These are phyloP conservation scores for Passer montanus DNA, from an alignment of 2,113 vertebrate species.

Conservation along the genomic window DNA sequence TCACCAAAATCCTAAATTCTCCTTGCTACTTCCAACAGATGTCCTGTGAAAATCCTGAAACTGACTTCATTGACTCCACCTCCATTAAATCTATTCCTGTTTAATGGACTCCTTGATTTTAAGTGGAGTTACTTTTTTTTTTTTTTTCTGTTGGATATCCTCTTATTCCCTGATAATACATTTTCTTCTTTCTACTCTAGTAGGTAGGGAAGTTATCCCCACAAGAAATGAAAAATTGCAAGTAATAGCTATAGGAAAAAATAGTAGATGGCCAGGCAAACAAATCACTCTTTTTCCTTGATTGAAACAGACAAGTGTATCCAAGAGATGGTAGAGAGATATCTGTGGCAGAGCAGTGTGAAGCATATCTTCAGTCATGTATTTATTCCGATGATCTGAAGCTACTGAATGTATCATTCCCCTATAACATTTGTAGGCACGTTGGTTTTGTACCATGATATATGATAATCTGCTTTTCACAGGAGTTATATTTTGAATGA, in stretches of 20 bases:
- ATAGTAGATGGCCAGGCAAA: not conserved
- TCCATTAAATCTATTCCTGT: not conserved
- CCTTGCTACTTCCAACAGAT: not conserved
- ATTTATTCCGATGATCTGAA: not conserved
- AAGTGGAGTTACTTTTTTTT: not conserved
- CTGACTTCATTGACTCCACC: not conserved
- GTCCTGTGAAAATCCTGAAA: not conserved
- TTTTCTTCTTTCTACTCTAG: not conserved
- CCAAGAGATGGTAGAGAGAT: not conserved
- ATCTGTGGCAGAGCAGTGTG: not conserved
- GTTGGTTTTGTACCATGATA: not conserved
- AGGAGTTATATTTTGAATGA: not conserved
- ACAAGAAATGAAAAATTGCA: not conserved
- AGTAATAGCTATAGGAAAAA: not conserved
- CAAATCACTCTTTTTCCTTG: not conserved
- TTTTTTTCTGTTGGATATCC: not conserved
- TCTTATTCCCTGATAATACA: not conserved
- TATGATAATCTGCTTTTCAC: not conserved
- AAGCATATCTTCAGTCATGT: not conserved
- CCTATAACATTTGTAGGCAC: not conserved
- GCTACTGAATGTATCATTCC: not conserved
- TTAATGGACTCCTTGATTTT: not conserved
- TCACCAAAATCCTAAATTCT: not conserved
- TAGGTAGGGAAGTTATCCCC: not conserved
- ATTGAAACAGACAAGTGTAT: not conserved